Base-by-base conservation (phyloP, 2,113 vertebrate genomes). In the Lonchura striata region DNA sequence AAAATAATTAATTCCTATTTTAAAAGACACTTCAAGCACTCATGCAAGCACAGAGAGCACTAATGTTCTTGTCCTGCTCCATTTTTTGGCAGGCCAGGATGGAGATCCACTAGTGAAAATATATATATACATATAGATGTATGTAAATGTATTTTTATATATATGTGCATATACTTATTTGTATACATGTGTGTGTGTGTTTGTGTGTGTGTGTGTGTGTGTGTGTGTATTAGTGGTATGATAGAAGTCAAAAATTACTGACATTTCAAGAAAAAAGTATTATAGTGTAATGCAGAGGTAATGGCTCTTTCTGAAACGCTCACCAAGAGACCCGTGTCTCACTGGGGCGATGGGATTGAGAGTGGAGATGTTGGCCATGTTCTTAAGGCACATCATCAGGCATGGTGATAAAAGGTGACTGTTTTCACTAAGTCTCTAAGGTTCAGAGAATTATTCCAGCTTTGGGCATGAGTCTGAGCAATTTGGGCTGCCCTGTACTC, bases 331-430 rank as follows among this genome's bases (percentile, higher is more conserved):
- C 11, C 50, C 64, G 18, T 6, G 14, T 88, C 44, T 69, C n/a
- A 33, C 3, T 22, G 13, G 33, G 33, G 11, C 28, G 14, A 24
- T 7, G 28, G 37, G 24, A 46, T 59, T 0, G 0, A 54, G 46
- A 47, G 15, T 31, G 25, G 60, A 61, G 25, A 19, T 31, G 6
- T 3, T 78, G 15, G 6, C 21, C 17, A 13, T 0, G 0, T 37
- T 53, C 44, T 50, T 20, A 11, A 6, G 13, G 25, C 15, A 23
- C 8, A 31, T 46, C 22, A 88, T 7, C 39, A 46, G 25, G 10
- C 0, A 0, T 47, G 27, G 15, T 21, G 37, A 30, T 8, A 83
- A 60, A 83, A 86, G 5, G 8, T 82, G 33, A 31, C 5, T 68
- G 33, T 35, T 75, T 5, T 2, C 49, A 41, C 11, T 16, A 44